Percentiles rank a stretch among this genome's conserved stretches.
phyloP scores from a whole-genome alignment of 2,888 invertebrate genomes.

The Eugnorisma glareosa region DNA sequence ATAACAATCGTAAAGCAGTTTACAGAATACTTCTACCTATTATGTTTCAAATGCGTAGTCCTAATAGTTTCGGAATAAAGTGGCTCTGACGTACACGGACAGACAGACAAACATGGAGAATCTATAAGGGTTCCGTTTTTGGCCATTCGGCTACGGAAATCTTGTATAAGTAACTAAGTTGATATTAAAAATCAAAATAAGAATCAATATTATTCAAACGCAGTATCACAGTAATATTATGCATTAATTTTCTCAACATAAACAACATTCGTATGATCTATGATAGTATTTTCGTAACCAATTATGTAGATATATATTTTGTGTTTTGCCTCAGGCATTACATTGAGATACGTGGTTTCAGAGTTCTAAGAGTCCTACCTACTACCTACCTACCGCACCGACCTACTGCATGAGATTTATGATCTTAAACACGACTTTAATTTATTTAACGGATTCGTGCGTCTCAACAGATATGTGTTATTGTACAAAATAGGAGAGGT shows the following conservation, averaged over 20 bases:
- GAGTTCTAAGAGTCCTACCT: neutral
- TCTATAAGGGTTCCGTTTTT: too few species aligned
- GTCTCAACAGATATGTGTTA: neutral
- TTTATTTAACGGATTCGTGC: neutral
- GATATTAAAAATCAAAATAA: neutral
- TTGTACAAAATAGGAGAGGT: neutral
- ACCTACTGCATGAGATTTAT: neutral
- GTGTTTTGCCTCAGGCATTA: neutral
- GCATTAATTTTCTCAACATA: neutral
- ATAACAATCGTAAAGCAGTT: too few species aligned
- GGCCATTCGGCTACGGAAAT: too few species aligned
- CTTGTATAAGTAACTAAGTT: neutral
- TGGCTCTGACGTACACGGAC: too few species aligned
- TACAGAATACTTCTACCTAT: too few species aligned
- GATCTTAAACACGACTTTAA: neutral
- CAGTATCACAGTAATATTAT: neutral
- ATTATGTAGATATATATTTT: neutral
- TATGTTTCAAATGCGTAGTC: too few species aligned
- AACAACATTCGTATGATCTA: neutral
- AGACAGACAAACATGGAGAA: too few species aligned
- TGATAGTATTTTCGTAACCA: neutral
- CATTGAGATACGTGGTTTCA: too few species aligned
- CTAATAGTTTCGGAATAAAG: too few species aligned
- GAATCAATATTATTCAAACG: neutral
- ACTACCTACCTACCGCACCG: too few species aligned